Base-by-base conservation (phyloP, 2,888 invertebrate genomes). In the Aleiodes testaceus region DNA sequence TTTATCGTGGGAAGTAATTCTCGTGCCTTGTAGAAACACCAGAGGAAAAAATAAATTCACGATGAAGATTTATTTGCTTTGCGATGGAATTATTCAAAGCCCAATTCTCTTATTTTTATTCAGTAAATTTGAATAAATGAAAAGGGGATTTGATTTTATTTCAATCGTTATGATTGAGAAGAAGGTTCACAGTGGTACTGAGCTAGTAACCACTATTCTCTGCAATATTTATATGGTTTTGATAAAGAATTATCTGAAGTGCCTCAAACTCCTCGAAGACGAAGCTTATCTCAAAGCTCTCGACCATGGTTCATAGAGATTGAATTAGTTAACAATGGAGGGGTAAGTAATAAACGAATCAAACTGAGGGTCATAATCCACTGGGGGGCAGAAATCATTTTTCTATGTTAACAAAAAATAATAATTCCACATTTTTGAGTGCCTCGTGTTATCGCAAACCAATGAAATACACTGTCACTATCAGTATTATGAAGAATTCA, bases 1-100 rank as follows among this genome's bases (percentile, higher is more conserved):
- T 83, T 91, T 90, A 88, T 87, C 88, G 88, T 88, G 86, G 86
- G 89, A 89, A 89, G 91, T 88, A 91, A 91, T 91, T 91, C 91
- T 91, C 89, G 90, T 90, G 90, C 90, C 89, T 90, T 91, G 75
- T 82, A 79, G 79, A 78, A 77, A 83, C 81, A 78, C 80, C 81
- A 82, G 72, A 78, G 83, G 80, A 65, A 82, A 82, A 45, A 66
- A 66, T 70, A 70, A 74, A 61, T 70, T 50, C 44, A n/a, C 42
- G 26, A 47, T n/a, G 11, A 49, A 52, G 53, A 69, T 63, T 18
- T 42, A 36, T 20, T 52, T 45, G 44, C 1, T 64, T 52, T 64
- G 20, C n/a, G 49, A 26, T 2, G 16, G 11, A 50, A 64, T 50
- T 18, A 44, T 50, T 20, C 3, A 45, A 12, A 63, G 44, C 4